These are phyloP conservation scores for Acronicta aceris DNA, from an alignment of 2,888 invertebrate species.

Conservation along the genomic window DNA sequence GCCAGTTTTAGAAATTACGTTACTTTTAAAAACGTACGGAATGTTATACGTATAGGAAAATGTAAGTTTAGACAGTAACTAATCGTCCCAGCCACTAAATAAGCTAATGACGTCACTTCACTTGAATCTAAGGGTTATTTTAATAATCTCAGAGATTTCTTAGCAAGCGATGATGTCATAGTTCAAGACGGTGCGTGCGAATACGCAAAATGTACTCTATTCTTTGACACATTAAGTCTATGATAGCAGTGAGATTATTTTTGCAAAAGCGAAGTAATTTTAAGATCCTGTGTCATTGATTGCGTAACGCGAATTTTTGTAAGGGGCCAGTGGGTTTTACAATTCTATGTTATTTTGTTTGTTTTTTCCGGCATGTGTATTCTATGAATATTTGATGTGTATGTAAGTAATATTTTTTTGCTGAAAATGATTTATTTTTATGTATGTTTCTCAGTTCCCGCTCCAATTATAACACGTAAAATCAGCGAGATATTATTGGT, in stretches of 20 bases:
- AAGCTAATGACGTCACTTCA: slow-evolving; percentile 51
- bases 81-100: slow-evolving; percentile 31
- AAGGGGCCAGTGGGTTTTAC: slow-evolving; percentile 39
- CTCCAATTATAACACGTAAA: slow-evolving; percentile 23
- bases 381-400: too few species aligned
- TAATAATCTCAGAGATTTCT: slow-evolving; percentile 52
- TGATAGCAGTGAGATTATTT: slow-evolving; percentile 30
- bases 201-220: slow-evolving; percentile 40
- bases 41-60: background rate
- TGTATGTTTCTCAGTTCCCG: background rate
- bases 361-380: too few species aligned
- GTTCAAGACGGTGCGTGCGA: slow-evolving; percentile 12
- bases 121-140: slow-evolving; percentile 58
- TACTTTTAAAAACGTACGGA: background rate
- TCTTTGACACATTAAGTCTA: slow-evolving; percentile 22
- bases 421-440: slow-evolving; percentile 20
- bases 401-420: too few species aligned
- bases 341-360: slow-evolving; percentile 5
- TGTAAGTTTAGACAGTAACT: slow-evolving; percentile 16
- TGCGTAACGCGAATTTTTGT: slow-evolving; percentile 51
- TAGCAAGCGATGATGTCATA: slow-evolving; percentile 54
- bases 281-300: slow-evolving; percentile 59
- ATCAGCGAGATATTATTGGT: slow-evolving; percentile 48
- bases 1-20: background rate
- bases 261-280: slow-evolving; percentile 42